Evolutionary conservation across 2,888 invertebrate species (phyloP).

Genomic region (Pristionchus entomophagus): DNA sequence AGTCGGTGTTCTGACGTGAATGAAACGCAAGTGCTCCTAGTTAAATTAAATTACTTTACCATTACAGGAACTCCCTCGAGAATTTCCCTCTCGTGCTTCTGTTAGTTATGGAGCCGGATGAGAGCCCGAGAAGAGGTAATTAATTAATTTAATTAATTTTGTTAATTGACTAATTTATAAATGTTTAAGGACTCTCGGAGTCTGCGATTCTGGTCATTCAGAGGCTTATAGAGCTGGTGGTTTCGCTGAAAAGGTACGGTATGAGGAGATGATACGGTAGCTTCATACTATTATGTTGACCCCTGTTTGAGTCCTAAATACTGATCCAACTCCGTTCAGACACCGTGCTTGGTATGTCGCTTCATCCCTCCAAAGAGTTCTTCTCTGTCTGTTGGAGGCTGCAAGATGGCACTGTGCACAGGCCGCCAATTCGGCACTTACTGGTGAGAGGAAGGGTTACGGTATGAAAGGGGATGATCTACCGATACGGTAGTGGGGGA

Average conservation of each 20-base stretch:
- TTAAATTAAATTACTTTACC: not conserved
- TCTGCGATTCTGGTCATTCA: not conserved
- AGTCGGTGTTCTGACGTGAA: no score
- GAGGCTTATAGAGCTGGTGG: not conserved
- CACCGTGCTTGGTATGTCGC: not conserved
- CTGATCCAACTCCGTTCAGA: not conserved
- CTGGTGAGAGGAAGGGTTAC: not conserved
- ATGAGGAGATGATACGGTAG: not conserved
- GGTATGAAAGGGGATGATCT: no score
- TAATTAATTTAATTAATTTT: not conserved
- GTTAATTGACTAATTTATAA: not conserved
- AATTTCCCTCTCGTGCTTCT: constrained; percentile 21
- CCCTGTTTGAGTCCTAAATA: not conserved
- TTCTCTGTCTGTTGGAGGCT: constrained; percentile 19
- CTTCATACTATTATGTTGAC: not conserved
- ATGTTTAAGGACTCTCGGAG: not conserved
- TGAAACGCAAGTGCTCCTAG: no score
- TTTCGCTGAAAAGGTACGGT: not conserved
- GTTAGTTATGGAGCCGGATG: constrained; percentile 1
- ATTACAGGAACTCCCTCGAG: not conserved
- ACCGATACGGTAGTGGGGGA: no score
- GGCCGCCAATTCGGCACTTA: constrained; percentile 2
- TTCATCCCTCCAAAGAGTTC: not conserved
- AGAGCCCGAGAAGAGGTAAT: not conserved
- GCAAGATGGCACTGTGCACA: constrained; percentile 10